phyloP scores from a whole-genome alignment of 1,140 invertebrate species.

The Drosophila biarmipes region DNA sequence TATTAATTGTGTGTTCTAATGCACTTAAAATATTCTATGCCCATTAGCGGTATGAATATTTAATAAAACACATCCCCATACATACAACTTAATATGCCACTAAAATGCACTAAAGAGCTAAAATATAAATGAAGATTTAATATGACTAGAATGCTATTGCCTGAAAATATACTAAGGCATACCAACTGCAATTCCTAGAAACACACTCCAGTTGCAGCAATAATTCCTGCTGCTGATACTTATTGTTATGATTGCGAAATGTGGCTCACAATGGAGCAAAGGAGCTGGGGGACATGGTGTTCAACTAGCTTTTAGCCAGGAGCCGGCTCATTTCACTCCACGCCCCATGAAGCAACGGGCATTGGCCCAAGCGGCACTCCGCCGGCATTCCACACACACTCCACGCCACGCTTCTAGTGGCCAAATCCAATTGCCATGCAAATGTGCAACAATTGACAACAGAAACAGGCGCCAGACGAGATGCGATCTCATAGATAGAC shows the following conservation, averaged over 20 bases:
- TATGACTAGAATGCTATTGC: not conserved
- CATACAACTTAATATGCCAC: not conserved
- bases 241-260: conserved; percentile 29
- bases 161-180: not conserved
- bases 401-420: not conserved
- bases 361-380: conserved; percentile 56
- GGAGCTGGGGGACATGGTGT: not conserved
- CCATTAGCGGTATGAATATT: not conserved
- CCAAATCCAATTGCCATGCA: conserved; percentile 50
- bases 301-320: conserved; percentile 43
- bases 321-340: conserved; percentile 48
- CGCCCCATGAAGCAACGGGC: conserved; percentile 57
- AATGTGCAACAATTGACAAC: conserved; percentile 82
- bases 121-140: not conserved
- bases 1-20: not conserved
- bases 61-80: not conserved
- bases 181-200: not conserved
- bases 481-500: conserved; percentile 51
- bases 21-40: not conserved
- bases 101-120: not conserved
- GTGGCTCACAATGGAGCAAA: conserved; percentile 12
- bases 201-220: not conserved
- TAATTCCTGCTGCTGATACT: conserved; percentile 4
- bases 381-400: conserved; percentile 4
- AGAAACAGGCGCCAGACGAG: conserved; percentile 75